Conservation (phyloP, 2,113 vertebrate genomes). For the Mirza zaza region DNA sequence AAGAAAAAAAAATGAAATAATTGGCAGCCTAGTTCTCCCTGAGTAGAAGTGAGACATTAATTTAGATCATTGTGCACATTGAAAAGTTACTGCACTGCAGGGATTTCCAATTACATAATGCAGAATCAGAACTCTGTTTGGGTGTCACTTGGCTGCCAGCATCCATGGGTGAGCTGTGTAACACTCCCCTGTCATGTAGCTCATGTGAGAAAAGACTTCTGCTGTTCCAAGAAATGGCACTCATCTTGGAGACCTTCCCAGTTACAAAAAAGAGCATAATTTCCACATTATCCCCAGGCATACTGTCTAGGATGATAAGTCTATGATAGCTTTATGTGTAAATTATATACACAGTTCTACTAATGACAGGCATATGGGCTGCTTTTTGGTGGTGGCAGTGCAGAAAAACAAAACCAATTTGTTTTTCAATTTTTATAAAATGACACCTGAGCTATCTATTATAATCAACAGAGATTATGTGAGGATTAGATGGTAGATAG, state of each 20-base stretch:
- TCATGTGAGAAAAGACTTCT: conserved; percentile 76
- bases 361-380: conserved; percentile 9
- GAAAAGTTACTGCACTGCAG: conserved; percentile 59
- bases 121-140: conserved; percentile 34
- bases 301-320: conserved; percentile 62
- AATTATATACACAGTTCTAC: conserved; percentile 59
- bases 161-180: conserved; percentile 67
- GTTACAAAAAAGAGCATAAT: conserved; percentile 75
- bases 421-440: conserved; percentile 54
- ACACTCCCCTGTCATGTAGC: conserved; percentile 68
- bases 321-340: conserved; percentile 63
- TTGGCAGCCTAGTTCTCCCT: conserved; percentile 29
- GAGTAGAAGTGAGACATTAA: conserved; percentile 64
- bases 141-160: conserved; percentile 70
- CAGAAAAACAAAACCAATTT: conserved; percentile 51
- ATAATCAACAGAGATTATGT: background rate
- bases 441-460: conserved; percentile 18
- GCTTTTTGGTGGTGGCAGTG: background rate
- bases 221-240: conserved; percentile 76
- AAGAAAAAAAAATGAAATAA: conserved; percentile 14
- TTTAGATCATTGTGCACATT: conserved; percentile 37
- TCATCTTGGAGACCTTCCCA: conserved; percentile 80
- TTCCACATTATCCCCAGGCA: conserved; percentile 73
- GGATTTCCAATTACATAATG: conserved; percentile 68
- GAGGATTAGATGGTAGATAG: conserved; percentile 10